Evolutionary conservation across 2,797 vertebrate genomes (phyloP), one percentile per base, ranked within the genome.

Genomic region (Spheniscus humboldti): DNA sequence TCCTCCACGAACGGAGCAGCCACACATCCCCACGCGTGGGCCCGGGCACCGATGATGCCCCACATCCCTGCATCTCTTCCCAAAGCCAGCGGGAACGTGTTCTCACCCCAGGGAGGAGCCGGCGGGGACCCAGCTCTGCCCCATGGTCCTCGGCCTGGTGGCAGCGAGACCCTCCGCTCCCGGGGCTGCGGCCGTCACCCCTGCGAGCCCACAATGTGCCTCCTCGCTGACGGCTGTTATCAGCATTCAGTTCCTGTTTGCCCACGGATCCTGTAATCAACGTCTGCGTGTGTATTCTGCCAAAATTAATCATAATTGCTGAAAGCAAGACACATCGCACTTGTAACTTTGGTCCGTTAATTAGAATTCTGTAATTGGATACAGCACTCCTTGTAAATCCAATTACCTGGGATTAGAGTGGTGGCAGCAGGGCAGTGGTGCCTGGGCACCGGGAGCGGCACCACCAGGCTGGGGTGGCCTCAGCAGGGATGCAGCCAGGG

Each of bases 341-440:
- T 97, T 94, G 97, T 96, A 97, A 96, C 88, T 48, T 85, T 66
- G 95, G 94, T 93, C 95, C 80, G 78, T 96, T 98, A 98, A 98
- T 98, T 98, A 98, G 94, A 84, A 91, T 74, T 20, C 89, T 24
- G 94, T 98, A 98, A 98, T 97, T 97, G 94, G 96, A 97, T 95
- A 62, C 92, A 52, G 96, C 71, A 13, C 91, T 93, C 74, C 67
- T 94, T 52, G 90, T 45, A 98, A 97, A 97, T 97, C 95, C 97
- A 98, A 98, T 98, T 98, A 98, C 80, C 92, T 62, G 90, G 89
- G 96, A 97, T 97, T 87, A 96, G 69, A 88, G 91, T 41, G 1
- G 63, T 20, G 37, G 76, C 56, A 28, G 68, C 67, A 13, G 91
- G 74, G n/a, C 57, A 60, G 59, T 4, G 8, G 41, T 11, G 88